These are phyloP conservation scores for Cygnus buccinator DNA, from an alignment of 2,113 vertebrate genomes.

Conservation along the genomic window DNA sequence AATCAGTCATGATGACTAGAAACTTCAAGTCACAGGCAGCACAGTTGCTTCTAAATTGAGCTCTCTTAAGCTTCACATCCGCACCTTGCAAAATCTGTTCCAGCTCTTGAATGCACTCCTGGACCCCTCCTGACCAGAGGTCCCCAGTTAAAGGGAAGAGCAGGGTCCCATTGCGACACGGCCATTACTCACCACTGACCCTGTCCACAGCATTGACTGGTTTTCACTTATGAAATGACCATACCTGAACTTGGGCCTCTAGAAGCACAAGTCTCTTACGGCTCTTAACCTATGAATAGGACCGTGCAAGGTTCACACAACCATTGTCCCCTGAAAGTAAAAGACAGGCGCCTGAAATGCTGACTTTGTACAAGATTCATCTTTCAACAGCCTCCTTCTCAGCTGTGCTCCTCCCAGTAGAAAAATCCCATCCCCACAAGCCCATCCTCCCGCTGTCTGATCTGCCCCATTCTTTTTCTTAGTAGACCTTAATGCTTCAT, in stretches of 20 bases:
- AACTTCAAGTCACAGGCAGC: not conserved
- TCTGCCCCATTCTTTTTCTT: conserved; percentile 9
- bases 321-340: not conserved
- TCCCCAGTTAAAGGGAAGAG: not conserved
- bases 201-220: not conserved
- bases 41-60: not conserved
- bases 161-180: fast-evolving
- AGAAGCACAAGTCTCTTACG: not conserved
- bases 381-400: not conserved
- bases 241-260: not conserved
- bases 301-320: not conserved
- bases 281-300: not conserved
- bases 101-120: fast-evolving
- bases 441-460: not conserved
- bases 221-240: not conserved
- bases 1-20: not conserved
- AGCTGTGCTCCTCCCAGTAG: not conserved
- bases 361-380: not conserved
- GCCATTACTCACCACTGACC: not conserved
- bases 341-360: not conserved
- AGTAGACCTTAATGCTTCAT: conserved; percentile 17
- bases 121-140: not conserved
- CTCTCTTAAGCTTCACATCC: not conserved
- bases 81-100: not conserved
- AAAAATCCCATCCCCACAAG: not conserved